These are phyloP conservation scores for Pteruthius melanotis DNA, from an alignment of 2,113 vertebrate species.

Conservation along the genomic window DNA sequence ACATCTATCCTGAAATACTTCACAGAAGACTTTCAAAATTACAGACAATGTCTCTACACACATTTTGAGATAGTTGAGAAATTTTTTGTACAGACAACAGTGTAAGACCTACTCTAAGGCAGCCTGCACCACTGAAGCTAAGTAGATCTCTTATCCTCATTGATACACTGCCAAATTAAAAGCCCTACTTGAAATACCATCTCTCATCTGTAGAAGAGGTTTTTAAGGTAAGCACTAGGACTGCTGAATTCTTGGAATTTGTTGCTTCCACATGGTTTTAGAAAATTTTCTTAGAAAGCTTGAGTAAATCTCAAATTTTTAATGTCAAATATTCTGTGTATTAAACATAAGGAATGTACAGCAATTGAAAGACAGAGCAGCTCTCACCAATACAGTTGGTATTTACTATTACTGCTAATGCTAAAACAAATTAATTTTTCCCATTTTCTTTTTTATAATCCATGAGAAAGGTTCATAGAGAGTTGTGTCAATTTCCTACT, in stretches of 20 bases:
- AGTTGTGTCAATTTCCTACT: neutral
- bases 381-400: neutral
- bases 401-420: neutral
- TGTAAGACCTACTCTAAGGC: neutral
- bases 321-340: neutral
- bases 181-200: neutral
- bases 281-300: neutral
- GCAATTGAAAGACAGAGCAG: neutral
- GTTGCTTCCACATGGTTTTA: neutral
- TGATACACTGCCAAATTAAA: neutral
- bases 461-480: neutral
- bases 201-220: neutral
- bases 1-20: neutral
- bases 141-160: neutral
- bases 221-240: neutral
- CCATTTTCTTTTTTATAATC: neutral
- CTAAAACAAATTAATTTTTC: neutral
- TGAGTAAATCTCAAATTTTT: neutral
- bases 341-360: neutral
- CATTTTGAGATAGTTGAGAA: neutral
- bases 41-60: neutral
- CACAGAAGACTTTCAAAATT: neutral
- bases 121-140: neutral
- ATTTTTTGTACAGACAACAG: slow-evolving; percentile 2
- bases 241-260: neutral